These are phyloP conservation scores for Centroberyx gerrardi DNA, from an alignment of 2,797 vertebrate genomes.

Conservation along the genomic window DNA sequence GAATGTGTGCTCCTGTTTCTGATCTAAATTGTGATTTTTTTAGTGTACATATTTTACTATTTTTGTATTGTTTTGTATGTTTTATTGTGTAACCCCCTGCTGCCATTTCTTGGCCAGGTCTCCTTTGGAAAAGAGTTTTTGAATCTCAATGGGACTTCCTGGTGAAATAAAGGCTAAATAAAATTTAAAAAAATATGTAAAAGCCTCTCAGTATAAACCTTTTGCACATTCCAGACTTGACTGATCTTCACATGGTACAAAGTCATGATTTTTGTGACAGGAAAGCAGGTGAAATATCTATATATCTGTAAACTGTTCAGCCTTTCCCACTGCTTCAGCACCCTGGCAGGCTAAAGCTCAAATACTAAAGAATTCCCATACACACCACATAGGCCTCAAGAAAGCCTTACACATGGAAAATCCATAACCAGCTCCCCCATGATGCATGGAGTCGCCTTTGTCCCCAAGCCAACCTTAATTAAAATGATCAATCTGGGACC, in stretches of 20 bases:
- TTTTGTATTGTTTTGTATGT: too few relatives aligned
- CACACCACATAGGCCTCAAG: background rate
- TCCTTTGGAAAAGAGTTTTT: too few relatives aligned
- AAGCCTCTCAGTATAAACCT: background rate
- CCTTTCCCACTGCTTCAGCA: background rate
- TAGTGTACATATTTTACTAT: too few relatives aligned
- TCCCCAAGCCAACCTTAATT: constrained; percentile 51
- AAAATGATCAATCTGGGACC: constrained; percentile 61
- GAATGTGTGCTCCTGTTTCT: too few relatives aligned
- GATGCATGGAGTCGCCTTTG: constrained; percentile 25
- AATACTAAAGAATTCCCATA: background rate
- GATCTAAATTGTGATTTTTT: too few relatives aligned
- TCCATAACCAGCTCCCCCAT: constrained; percentile 27
- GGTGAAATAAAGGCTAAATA: too few relatives aligned
- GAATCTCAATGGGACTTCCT: too few relatives aligned
- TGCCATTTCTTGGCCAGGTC: too few relatives aligned
- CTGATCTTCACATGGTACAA: background rate
- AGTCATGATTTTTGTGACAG: background rate
- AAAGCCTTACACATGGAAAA: constrained; percentile 1
- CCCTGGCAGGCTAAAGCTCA: background rate
- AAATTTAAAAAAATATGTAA: too few relatives aligned
- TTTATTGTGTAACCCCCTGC: too few relatives aligned
- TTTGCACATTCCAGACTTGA: too few relatives aligned
- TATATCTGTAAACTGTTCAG: background rate
- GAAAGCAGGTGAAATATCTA: background rate